phyloP scores from a whole-genome alignment of 2,113 vertebrate genomes.

The Piprites chloris region DNA sequence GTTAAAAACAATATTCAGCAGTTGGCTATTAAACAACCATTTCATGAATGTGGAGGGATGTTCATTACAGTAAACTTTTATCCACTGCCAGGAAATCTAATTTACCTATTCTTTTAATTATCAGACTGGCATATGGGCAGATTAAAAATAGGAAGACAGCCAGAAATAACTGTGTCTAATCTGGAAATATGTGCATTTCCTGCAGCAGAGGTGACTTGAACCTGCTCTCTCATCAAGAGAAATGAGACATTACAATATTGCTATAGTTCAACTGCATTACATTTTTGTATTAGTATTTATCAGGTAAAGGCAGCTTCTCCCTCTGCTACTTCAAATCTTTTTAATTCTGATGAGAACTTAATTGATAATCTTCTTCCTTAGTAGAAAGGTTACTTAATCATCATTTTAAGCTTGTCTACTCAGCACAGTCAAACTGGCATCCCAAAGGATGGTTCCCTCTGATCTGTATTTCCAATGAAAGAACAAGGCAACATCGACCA shows the following conservation, averaged over 20 bases:
- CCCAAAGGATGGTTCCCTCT: neutral
- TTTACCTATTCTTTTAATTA: constrained; percentile 51
- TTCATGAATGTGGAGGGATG: constrained; percentile 7
- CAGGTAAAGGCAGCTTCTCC: neutral
- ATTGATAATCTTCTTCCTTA: neutral
- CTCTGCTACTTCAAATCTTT: neutral
- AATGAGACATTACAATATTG: neutral
- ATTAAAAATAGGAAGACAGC: constrained; percentile 32
- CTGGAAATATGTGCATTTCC: neutral
- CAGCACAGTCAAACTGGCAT: neutral
- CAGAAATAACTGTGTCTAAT: neutral
- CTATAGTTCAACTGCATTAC: neutral
- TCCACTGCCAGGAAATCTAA: constrained; percentile 34
- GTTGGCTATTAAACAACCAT: constrained; percentile 17
- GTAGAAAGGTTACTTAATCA: neutral
- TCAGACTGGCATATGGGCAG: constrained; percentile 10
- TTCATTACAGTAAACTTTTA: constrained; percentile 28
- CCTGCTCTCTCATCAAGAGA: neutral
- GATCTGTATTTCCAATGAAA: neutral
- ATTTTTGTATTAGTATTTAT: neutral
- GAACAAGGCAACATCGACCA: neutral
- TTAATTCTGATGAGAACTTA: neutral
- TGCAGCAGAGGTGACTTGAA: neutral
- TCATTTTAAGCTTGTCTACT: neutral
- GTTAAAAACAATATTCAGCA: constrained; percentile 6